Conservation (phyloP, 1,140 invertebrate species). For the Argopecten irradians region DNA sequence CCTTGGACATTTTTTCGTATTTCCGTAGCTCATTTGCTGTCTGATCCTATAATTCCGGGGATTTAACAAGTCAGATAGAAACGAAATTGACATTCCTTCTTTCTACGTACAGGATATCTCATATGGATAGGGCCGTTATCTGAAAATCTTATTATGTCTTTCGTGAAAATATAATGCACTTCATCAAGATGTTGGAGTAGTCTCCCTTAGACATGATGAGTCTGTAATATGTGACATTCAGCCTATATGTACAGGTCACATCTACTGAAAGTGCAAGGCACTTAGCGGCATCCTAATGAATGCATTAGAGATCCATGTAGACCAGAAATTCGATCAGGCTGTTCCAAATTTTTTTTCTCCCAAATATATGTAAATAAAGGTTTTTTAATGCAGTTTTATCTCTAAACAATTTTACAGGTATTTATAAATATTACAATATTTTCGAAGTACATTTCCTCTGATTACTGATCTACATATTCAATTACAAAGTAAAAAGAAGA, state of each 20-base stretch:
- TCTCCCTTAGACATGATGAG: not conserved
- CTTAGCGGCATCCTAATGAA: not conserved
- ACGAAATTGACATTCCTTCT: conserved; percentile 2
- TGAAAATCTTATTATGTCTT: conserved; percentile 19
- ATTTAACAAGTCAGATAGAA: conserved; percentile 22
- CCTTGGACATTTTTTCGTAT: conserved; percentile 16
- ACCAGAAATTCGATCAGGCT: not conserved
- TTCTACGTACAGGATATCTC: not conserved
- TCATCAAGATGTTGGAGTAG: not conserved
- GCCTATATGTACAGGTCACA: not conserved
- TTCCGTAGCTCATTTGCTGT: conserved; percentile 13
- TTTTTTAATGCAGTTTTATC: not conserved
- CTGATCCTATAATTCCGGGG: not conserved
- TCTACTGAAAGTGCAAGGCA: not conserved
- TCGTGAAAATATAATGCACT: conserved; percentile 10
- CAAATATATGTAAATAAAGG: not conserved
- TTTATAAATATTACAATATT: not conserved
- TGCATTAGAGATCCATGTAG: not conserved
- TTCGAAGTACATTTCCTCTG: too few relatives aligned
- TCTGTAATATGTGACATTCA: not conserved
- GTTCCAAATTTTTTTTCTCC: not conserved
- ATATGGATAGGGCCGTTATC: not conserved
- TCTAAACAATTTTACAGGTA: not conserved
- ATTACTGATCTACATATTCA: not conserved
- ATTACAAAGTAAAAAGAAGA: too few relatives aligned